Evolutionary conservation across 2,797 vertebrate species (phyloP), one percentile per base, ranked within the genome.

Genomic region (Chelidonichthys spinosus): DNA sequence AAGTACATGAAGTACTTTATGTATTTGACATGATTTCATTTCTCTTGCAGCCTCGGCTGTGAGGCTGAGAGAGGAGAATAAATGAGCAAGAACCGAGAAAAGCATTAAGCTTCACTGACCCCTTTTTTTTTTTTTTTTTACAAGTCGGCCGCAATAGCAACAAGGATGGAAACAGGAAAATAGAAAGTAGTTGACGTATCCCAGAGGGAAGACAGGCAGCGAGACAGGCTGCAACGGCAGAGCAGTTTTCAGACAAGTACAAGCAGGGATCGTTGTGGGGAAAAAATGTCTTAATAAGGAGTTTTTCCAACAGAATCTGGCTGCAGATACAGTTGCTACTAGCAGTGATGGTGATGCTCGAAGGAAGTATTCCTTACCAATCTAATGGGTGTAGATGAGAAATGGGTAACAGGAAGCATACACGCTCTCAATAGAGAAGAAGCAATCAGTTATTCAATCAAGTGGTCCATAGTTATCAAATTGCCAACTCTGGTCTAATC

Each of bases 111-210:
- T 40, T 15, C 63, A 14, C 67, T 72, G 49, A 76, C 63, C 76
- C 25, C 2, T 25, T 25, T 25, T 25, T 25, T 25, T 25, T 25
- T 25, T 25, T 25, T 25, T 84, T 82, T 75, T 44, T 75, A 78
- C 70, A 63, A 76, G 72, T 76, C 25, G 25, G 47, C 11, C 18
- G 78, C 62, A 64, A 47, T 37, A 46, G 81, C 69, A 77, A 78
- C 53, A 55, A 25, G 67, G 66, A 84, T 81, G 83, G 81, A 89
- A 92, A 88, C 77, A 86, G 84, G 80, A 79, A 88, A 65, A 74
- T 46, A 74, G 54, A 78, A 79, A 79, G 66, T 44, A 5, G 61
- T 18, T 80, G 62, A 69, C 11, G 15, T 70, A 54, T 74, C 52
- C 71, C 62, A 64, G 53, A 11, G 25, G 42, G 35, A 60, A 71